Evolutionary conservation across 2,797 vertebrate genomes (phyloP), one percentile per base, ranked within the genome.

Genomic region (Poeciliopsis presidionis): DNA sequence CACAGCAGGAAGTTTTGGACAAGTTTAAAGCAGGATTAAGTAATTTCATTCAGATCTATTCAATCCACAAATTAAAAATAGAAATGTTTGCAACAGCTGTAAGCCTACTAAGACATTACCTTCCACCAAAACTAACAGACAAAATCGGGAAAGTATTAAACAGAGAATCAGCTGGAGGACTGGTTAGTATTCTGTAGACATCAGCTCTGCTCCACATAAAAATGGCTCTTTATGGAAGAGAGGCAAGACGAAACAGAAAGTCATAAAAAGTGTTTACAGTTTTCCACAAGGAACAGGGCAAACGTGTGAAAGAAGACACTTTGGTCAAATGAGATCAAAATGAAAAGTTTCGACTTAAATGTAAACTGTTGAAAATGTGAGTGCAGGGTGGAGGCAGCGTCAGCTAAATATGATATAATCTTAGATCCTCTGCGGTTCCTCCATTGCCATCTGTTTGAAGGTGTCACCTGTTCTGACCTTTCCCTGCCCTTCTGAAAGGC

Each of bases 401-500:
- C 7, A 36, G 13, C 28, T 33, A 61, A 61, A 61, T 30, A 33
- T 30, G 14, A 5, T 14, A 13, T 59, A 28, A 59, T 30, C 28
- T 4, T 5, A 28, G n/a, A 59, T 70, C 69, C 69, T 51, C 30
- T 28, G 7, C 16, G 8, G 2, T 36, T 36, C 30, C 16, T 77
- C 72, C 41, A n/a, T 59, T n/a, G 72, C 91, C 88, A 90, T 92
- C 90, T 94, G 93, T 85, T 86, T 18, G 72, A 74, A 41, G n/a
- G 79, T 59, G 65, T 86, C 89, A 78, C 78, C 81, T 82, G 77
- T 80, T 86, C 57, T 75, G 65, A 75, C 46, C 77, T 79, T 84
- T 65, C 39, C 63, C 72, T 81, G 78, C 65, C 75, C 69, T 75
- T 74, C 55, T 36, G 82, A 45, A 13, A 75, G 77, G 77, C 83